phyloP scores from a whole-genome alignment of 2,113 vertebrate genomes.

The Anseranas semipalmata region DNA sequence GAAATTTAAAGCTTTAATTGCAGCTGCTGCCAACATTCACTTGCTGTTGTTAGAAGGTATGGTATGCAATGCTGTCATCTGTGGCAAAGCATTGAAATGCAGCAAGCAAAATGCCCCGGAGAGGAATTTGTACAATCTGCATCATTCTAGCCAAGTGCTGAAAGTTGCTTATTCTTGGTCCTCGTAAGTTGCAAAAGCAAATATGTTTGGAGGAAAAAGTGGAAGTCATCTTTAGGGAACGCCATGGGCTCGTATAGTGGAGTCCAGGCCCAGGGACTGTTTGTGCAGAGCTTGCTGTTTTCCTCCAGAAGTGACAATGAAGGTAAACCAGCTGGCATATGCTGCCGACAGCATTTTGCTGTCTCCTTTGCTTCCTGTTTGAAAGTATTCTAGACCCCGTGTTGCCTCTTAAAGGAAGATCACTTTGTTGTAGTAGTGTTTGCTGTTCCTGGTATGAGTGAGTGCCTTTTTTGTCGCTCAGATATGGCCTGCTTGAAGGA shows the following conservation, averaged over 20 bases:
- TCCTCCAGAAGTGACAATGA: not conserved
- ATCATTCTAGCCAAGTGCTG: not conserved
- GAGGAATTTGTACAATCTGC: not conserved
- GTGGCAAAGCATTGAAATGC: not conserved
- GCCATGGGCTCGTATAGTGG: not conserved
- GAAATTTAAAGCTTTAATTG: not conserved
- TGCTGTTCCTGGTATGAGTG: not conserved
- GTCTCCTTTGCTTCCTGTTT: rapidly evolving
- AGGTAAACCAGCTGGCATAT: rapidly evolving
- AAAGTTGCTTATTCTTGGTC: not conserved
- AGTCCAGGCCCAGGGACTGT: not conserved
- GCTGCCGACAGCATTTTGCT: not conserved
- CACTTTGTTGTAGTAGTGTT: not conserved
- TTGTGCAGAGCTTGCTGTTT: not conserved
- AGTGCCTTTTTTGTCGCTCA: not conserved
- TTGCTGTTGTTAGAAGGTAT: not conserved
- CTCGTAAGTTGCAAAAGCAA: not conserved
- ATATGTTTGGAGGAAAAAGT: not conserved
- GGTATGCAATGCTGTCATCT: rapidly evolving
- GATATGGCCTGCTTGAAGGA: constrained; percentile 48
- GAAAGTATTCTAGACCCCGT: not conserved
- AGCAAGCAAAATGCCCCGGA: not conserved
- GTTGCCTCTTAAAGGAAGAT: rapidly evolving
- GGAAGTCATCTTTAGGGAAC: not conserved
- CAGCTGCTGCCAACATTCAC: not conserved